Conservation (phyloP, 2,113 vertebrate genomes). For the Ptychochromis oligacanthus region DNA sequence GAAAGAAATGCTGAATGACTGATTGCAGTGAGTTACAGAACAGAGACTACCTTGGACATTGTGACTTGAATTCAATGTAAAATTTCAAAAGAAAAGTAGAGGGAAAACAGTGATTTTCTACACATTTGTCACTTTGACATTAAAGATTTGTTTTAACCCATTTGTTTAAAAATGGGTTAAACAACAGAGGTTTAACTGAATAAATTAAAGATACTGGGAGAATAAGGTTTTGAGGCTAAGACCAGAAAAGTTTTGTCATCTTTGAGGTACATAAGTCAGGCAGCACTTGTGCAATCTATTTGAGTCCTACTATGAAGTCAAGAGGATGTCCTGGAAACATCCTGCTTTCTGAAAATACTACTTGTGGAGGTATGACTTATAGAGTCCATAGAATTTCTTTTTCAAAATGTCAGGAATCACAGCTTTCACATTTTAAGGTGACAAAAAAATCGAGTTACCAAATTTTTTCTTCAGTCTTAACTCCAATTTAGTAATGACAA, state of each 20-base stretch:
- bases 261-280: background rate
- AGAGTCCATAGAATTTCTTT: background rate
- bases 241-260: background rate
- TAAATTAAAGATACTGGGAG: background rate
- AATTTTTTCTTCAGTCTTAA: background rate
- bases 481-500: background rate
- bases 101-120: background rate
- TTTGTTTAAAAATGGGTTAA: too few species aligned
- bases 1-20: background rate
- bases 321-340: background rate
- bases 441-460: background rate
- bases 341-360: background rate
- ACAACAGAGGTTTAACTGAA: background rate
- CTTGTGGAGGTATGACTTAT: background rate
- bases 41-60: background rate
- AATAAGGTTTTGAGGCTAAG: background rate
- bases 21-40: background rate
- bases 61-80: background rate
- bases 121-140: background rate
- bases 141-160: background rate
- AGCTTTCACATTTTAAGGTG: background rate
- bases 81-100: background rate
- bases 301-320: background rate
- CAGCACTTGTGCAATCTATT: background rate
- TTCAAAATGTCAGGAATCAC: background rate